phyloP scores from a whole-genome alignment of 1,140 invertebrate species.

The Aricia agestis region DNA sequence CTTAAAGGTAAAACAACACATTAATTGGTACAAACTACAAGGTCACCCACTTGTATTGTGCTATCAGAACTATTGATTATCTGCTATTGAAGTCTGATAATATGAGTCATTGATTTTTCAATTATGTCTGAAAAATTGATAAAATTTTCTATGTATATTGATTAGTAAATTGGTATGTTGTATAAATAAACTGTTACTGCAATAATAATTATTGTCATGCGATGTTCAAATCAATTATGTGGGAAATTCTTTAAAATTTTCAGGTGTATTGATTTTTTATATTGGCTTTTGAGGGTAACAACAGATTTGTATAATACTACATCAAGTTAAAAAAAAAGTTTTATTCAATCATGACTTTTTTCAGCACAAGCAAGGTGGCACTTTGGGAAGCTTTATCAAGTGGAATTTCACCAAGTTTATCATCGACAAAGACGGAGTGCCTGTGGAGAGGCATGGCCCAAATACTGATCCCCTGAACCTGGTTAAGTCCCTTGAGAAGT shows the following conservation, averaged over 20 bases:
- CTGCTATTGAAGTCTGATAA: not conserved
- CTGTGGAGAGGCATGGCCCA: slow-evolving; percentile 89
- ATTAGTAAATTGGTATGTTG: not conserved
- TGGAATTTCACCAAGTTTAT: slow-evolving; percentile 99
- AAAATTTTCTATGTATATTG: not conserved
- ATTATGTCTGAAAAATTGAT: not conserved
- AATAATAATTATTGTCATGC: too few species aligned
- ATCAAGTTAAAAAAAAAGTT: too few species aligned
- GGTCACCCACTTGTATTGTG: not conserved
- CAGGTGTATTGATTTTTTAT: not conserved
- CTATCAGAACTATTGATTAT: not conserved
- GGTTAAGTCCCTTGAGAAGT: slow-evolving; percentile 81
- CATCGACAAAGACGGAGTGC: slow-evolving; percentile 90
- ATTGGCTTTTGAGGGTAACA: too few species aligned
- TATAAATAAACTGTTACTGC: not conserved
- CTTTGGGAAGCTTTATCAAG: slow-evolving; percentile 87
- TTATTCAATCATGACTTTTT: slow-evolving; percentile 20
- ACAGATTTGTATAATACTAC: too few species aligned
- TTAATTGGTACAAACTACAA: not conserved
- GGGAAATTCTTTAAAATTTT: too few species aligned
- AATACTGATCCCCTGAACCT: slow-evolving; percentile 84
- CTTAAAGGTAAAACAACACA: slow-evolving; percentile 79
- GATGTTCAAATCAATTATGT: too few species aligned
- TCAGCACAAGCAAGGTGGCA: slow-evolving; percentile 84
- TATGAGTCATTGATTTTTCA: not conserved